These are phyloP conservation scores for Pseudotriccus pelzelni DNA, from an alignment of 2,797 vertebrate species.

Conservation along the genomic window DNA sequence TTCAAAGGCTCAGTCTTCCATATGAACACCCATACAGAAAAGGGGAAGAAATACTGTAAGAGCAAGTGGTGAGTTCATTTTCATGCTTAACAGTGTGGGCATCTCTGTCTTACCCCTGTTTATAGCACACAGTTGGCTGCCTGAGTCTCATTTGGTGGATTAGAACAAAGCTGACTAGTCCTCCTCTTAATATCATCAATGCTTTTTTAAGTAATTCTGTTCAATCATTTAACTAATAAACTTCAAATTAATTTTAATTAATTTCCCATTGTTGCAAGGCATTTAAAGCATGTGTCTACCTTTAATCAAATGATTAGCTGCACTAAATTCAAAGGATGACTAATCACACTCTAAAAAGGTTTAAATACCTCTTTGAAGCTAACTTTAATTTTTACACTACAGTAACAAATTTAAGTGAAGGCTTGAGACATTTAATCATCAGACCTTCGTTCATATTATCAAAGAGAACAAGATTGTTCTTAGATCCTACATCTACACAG, in stretches of 20 bases:
- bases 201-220: background rate
- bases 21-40: background rate
- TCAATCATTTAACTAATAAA: background rate
- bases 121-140: background rate
- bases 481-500: background rate
- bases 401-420: background rate
- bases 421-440: background rate
- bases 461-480: background rate
- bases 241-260: background rate
- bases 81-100: background rate
- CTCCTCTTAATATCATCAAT: background rate
- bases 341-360: background rate
- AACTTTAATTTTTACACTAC: background rate
- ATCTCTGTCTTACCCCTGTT: background rate
- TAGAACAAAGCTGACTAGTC: accelerated
- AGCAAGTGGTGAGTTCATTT: background rate
- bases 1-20: background rate
- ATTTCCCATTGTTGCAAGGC: background rate
- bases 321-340: background rate
- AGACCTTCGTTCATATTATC: background rate
- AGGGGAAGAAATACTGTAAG: background rate
- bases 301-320: background rate
- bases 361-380: background rate
- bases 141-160: background rate
- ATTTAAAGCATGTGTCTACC: background rate